Evolutionary conservation across 2,888 invertebrate species (phyloP).

Genomic region (Barypeithes pellucidus): DNA sequence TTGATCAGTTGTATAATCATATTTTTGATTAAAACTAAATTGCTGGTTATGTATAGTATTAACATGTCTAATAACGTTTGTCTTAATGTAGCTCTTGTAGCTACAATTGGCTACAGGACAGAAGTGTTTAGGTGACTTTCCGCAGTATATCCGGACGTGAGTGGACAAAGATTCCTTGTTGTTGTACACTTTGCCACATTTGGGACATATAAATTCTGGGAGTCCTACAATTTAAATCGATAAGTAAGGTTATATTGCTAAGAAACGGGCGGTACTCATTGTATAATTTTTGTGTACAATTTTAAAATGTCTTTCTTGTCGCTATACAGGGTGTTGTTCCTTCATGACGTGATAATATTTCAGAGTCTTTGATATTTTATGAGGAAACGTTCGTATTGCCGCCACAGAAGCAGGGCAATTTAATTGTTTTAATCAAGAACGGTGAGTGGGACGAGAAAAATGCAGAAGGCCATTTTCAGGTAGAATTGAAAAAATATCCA

Average conservation of each 20-base stretch:
- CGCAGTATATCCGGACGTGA: conserved; percentile 82
- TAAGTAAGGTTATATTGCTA: not conserved
- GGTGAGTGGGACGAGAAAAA: too few relatives aligned
- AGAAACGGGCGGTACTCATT: too few relatives aligned
- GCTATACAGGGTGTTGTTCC: too few relatives aligned
- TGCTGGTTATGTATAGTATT: not conserved
- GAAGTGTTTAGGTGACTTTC: conserved; percentile 61
- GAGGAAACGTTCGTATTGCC: too few relatives aligned
- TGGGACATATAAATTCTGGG: conserved; percentile 64
- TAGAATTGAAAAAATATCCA: too few relatives aligned
- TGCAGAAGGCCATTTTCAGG: too few relatives aligned
- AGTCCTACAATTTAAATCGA: conserved; percentile 78
- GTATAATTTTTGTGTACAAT: too few relatives aligned
- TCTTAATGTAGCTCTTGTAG: conserved; percentile 63
- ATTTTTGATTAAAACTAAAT: not conserved
- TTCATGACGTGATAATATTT: too few relatives aligned
- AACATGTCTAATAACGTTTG: conserved; percentile 16
- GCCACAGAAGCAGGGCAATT: too few relatives aligned
- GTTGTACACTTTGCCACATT: conserved; percentile 83
- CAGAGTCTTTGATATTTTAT: too few relatives aligned
- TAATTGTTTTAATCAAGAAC: too few relatives aligned
- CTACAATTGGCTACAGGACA: conserved; percentile 54
- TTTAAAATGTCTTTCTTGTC: too few relatives aligned
- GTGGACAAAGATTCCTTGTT: conserved; percentile 80
- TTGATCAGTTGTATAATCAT: not conserved